Base-by-base conservation (phyloP, 2,113 vertebrate genomes). In the Mionectes macconnelli region DNA sequence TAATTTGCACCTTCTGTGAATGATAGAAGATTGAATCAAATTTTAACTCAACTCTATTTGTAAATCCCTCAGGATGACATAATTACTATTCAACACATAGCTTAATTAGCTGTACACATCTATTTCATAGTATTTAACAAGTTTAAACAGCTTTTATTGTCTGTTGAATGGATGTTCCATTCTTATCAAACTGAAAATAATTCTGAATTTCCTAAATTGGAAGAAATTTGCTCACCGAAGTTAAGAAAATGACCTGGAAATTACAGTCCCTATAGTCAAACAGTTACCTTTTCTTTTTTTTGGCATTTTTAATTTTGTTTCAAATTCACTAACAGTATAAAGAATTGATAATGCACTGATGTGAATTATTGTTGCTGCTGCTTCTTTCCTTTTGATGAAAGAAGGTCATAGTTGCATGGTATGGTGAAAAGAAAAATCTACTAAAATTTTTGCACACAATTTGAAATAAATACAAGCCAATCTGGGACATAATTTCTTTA, bases 31-130 rank as follows among this genome's bases (percentile, higher is more conserved):
- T 95, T 98, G 97, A 98, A 98, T 97, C 96, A 97, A 96, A 97
- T 96, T 98, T 98, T 98, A 98, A 98, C 97, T 97, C 98, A 97
- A 97, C 94, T 97, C 89, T 97, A 98, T 97, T 98, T 98, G 97
- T 96, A 97, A 97, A 96, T 98, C 98, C 97, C 98, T 94, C 90
- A 95, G 97, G 98, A 98, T 98, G 97, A 96, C 96, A 98, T 98
- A 98, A 98, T 98, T 98, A 98, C 94, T 94, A 97, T 98, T 98
- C 98, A 98, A 98, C 96, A 97, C 97, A 98, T 98, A 98, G 93
- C 97, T 98, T 98, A 98, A 98, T 98, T 98, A 98, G 96, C 95
- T 93, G 90, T 96, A 96, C 96, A 96, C 94, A 98, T 96, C 94
- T 96, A 98, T 96, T 97, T 97, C 97, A 96, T 97, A 96, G 94